Conservation (phyloP, 2,797 vertebrate genomes). For the Cirrhinus mrigala region DNA sequence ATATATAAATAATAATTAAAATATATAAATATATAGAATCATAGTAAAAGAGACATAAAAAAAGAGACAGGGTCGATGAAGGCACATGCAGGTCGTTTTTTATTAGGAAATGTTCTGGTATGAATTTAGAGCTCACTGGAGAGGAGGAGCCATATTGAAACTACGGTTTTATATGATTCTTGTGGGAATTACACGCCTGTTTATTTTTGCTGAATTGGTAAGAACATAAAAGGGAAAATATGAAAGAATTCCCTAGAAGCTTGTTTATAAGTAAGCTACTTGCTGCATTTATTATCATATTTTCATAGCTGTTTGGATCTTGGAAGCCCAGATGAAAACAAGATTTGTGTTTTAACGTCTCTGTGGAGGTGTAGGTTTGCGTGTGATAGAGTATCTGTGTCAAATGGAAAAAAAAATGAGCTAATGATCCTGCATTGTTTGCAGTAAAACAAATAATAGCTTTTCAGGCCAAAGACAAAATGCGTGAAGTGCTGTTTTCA, state of each 20-base stretch:
- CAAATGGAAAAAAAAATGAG: background rate
- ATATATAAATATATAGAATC: background rate
- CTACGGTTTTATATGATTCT: conserved; percentile 2
- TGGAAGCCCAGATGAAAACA: conserved; percentile 12
- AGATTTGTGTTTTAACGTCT: conserved; percentile 25
- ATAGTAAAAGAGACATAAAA: no score
- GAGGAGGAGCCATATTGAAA: background rate
- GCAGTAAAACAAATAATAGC: conserved; percentile 20
- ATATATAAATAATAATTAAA: background rate
- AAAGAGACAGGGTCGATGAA: background rate
- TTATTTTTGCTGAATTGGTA: conserved; percentile 48
- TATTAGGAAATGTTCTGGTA: conserved; percentile 13
- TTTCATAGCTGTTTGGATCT: conserved; percentile 23
- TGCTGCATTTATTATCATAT: conserved; percentile 47
- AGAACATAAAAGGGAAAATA: conserved; percentile 58
- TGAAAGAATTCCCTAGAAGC: conserved; percentile 55
- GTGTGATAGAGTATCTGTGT: conserved; percentile 24
- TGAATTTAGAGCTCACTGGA: background rate
- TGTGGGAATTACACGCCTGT: conserved; percentile 44
- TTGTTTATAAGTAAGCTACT: conserved; percentile 9
- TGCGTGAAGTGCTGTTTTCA: background rate
- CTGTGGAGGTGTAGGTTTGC: conserved; percentile 4
- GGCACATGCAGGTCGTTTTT: background rate
- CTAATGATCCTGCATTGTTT: conserved; percentile 22
- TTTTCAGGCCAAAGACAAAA: conserved; percentile 13